phyloP scores from a whole-genome alignment of 2,797 vertebrate species.

The Argyrosomus regius region DNA sequence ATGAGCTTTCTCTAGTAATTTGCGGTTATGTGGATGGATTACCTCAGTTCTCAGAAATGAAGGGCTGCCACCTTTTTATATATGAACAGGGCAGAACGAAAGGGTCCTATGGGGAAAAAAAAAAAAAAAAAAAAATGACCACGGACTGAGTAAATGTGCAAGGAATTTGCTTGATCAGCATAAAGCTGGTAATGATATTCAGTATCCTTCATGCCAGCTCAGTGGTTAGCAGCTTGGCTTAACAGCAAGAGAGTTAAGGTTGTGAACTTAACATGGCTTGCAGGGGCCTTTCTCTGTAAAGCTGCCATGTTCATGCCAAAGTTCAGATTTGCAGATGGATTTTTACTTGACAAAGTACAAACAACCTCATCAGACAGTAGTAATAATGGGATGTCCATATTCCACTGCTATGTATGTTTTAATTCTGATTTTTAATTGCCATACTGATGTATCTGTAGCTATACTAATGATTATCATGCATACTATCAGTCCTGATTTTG shows the following conservation, averaged over 20 bases:
- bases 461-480: neutral
- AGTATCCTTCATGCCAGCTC: constrained; percentile 24
- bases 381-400: neutral
- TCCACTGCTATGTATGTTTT: neutral
- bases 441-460: neutral
- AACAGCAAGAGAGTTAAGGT: constrained; percentile 1
- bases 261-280: constrained; percentile 3
- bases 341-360: neutral
- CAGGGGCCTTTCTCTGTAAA: neutral
- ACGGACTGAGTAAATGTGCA: constrained; percentile 33
- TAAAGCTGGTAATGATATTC: constrained; percentile 45
- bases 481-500: neutral
- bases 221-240: constrained; percentile 30
- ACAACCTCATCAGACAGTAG: neutral
- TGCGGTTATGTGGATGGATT: constrained; percentile 39
- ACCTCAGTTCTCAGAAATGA: constrained; percentile 38
- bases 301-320: neutral
- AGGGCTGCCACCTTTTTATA: constrained; percentile 30
- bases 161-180: constrained; percentile 55
- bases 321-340: neutral
- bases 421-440: neutral
- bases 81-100: constrained; percentile 29
- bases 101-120: constrained; percentile 19
- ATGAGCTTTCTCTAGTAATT: constrained; percentile 49
- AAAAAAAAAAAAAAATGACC: constrained; percentile 24